Evolutionary conservation across 2,113 vertebrate genomes (phyloP).

Genomic region (Cyanistes caeruleus): DNA sequence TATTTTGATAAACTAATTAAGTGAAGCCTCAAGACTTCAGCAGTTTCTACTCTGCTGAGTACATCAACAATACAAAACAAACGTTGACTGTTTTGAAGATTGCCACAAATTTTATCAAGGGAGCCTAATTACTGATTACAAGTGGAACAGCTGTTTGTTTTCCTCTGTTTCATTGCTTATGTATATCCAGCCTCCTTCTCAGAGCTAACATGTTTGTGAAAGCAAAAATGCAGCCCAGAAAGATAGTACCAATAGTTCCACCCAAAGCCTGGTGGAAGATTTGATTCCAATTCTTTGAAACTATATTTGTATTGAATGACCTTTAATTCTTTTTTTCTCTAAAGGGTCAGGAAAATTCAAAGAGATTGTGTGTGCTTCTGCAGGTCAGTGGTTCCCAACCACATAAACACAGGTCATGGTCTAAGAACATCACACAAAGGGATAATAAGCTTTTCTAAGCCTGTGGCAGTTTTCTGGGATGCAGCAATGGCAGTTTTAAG

Average conservation of each 20-base stretch:
- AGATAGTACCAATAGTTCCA: background rate
- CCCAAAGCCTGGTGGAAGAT: background rate
- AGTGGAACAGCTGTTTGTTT: slow-evolving; percentile 30
- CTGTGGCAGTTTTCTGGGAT: background rate
- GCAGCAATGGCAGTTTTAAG: background rate
- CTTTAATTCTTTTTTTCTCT: background rate
- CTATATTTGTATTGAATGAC: background rate
- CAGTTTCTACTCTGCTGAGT: background rate
- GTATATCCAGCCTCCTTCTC: background rate
- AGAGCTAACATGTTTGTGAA: background rate
- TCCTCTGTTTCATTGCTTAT: background rate
- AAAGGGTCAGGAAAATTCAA: background rate
- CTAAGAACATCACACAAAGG: background rate
- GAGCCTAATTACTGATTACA: background rate
- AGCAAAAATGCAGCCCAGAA: background rate
- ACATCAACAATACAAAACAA: background rate
- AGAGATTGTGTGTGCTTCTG: background rate
- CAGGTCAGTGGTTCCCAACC: background rate
- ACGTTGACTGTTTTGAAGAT: background rate
- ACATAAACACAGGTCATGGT: background rate
- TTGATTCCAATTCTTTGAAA: background rate
- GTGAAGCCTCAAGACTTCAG: background rate
- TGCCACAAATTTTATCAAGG: background rate
- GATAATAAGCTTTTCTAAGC: background rate
- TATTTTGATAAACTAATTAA: background rate